Evolutionary conservation across 1,140 invertebrate species (phyloP).

Genomic region (Zelostemma sp.): DNA sequence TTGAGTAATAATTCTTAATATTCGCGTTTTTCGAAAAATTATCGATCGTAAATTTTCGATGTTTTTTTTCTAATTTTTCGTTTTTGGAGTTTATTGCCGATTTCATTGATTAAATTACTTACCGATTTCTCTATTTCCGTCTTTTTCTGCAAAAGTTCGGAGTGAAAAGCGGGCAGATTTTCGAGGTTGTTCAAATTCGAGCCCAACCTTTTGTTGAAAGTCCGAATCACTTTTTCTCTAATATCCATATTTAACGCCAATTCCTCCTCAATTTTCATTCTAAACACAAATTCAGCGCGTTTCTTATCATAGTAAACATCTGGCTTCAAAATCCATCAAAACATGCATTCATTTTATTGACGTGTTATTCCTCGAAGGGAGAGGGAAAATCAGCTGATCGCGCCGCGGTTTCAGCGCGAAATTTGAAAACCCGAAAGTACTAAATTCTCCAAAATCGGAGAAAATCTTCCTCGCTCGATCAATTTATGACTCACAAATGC

Average conservation of each 20-base stretch:
- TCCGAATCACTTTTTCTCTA: slow-evolving; percentile 66
- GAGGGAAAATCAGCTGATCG: not conserved
- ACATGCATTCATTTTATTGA: not conserved
- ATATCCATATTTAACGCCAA: slow-evolving; percentile 50
- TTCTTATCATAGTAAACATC: not conserved
- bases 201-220: slow-evolving; percentile 72
- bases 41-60: too few species aligned
- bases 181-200: slow-evolving; percentile 70
- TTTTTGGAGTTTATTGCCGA: too few species aligned
- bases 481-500: too few species aligned
- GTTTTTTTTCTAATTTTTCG: too few species aligned
- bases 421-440: not conserved
- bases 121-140: slow-evolving; percentile 72
- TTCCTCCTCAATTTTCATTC: not conserved
- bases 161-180: slow-evolving; percentile 68
- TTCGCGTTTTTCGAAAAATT: too few species aligned
- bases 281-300: not conserved
- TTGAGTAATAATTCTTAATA: slow-evolving; percentile 14
- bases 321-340: not conserved
- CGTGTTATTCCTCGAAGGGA: not conserved
- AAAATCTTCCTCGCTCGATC: too few species aligned
- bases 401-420: not conserved
- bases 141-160: slow-evolving; percentile 67
- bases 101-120: slow-evolving; percentile 41
- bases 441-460: too few species aligned